Base-by-base conservation (phyloP, 1,140 invertebrate genomes). In the Psilanteris sp. region DNA sequence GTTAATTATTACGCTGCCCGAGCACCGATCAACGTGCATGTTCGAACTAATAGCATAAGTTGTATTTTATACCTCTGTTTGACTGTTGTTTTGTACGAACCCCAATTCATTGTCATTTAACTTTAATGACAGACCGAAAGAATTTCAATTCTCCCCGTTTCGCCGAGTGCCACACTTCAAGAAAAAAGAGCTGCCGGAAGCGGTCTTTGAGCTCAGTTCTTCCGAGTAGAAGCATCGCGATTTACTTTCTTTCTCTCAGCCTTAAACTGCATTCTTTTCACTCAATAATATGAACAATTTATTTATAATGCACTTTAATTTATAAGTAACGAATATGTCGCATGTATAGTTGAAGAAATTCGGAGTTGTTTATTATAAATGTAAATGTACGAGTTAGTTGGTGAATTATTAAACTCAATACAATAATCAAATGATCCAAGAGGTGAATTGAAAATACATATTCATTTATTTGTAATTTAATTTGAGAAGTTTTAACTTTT, bases 1-100 rank as follows among this genome's bases (percentile, higher is more conserved):
- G 78, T 81, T 81, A 81, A 81, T 81, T 79, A 81, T 81, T 79
- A 77, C 75, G 64, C 64, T 70, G 72, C 75, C 68, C 68, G 74
- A 77, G 71, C 64, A 67, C 48, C 72, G 68, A 77, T 55, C 76
- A 78, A 57, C 48, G 59, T 57, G 50, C 48, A 76, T 71, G 66
- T 71, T 43, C 67, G 11, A 48, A 43, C 43, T 70, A 78, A 78
- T 74, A 73, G 67, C 61, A 62, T 68, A 71, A 71, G 61, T 62
- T 61, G 61, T 62, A 72, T 77, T 77, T 67, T 62, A 67, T 67
- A 41, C 29, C 54, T 5, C 43, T 52, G 55, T 67, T 75, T 62
- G 61, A 70, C 64, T 34, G 72, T 73, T 67, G 52, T 74, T 74
- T 67, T 57, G 52, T 22, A 15, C 34, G 48, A 44, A 15, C 27